Conservation (phyloP, 2,797 vertebrate species). For the Leptoclinus maculatus region DNA sequence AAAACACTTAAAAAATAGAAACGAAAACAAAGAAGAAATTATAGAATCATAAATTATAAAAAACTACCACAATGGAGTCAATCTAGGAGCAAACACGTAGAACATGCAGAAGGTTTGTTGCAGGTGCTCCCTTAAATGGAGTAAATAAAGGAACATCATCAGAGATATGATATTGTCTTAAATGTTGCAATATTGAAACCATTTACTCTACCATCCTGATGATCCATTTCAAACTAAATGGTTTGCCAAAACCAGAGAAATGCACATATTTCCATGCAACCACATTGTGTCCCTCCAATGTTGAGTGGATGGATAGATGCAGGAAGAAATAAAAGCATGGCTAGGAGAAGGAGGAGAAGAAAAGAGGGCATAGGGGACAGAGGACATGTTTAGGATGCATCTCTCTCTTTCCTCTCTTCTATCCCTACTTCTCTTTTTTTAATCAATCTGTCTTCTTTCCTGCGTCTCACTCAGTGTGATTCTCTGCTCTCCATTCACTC, state of each 20-base stretch:
- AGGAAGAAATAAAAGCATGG: not conserved
- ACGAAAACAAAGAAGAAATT: not conserved
- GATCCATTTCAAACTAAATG: not conserved
- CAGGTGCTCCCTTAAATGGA: not conserved
- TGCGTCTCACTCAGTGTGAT: conserved; percentile 29
- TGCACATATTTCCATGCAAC: not conserved
- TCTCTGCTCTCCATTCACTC: conserved; percentile 35
- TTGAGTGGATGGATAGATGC: not conserved
- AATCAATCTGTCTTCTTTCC: conserved; percentile 40
- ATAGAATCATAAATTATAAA: not conserved
- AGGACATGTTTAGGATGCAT: conserved; percentile 7
- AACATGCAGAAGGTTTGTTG: not conserved
- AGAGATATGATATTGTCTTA: not conserved
- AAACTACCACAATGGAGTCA: not conserved
- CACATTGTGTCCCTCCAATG: not conserved
- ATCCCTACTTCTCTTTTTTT: conserved; percentile 16
- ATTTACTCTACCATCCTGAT: not conserved
- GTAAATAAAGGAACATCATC: not conserved
- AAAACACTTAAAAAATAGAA: not conserved
- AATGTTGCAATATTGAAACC: not conserved
- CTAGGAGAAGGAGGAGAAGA: not conserved
- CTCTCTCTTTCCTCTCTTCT: not conserved
- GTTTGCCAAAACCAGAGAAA: not conserved
- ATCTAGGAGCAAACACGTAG: not conserved
- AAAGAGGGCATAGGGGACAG: not conserved